Conservation (phyloP, 1,140 invertebrate species). For the Cephus cinctus region DNA sequence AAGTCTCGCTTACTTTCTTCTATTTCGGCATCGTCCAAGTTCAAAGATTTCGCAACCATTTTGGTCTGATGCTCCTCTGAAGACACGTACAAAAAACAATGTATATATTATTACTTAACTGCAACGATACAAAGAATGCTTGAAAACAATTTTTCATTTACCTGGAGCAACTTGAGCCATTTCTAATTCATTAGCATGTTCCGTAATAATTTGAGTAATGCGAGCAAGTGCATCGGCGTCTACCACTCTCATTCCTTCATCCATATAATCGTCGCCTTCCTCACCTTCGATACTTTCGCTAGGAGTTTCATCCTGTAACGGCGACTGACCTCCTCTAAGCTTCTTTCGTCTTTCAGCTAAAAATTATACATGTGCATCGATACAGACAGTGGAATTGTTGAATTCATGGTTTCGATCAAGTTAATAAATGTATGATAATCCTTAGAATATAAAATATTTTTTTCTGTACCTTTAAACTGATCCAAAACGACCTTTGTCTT, state of each 20-base stretch:
- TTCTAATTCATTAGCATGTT: conserved; percentile 81
- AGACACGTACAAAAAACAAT: conserved; percentile 18
- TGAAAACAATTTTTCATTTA: conserved; percentile 17
- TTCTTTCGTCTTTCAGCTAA: conserved; percentile 63
- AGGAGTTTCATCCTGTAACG: conserved; percentile 60
- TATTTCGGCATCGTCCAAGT: conserved; percentile 79
- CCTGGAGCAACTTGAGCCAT: conserved; percentile 54
- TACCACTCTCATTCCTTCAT: conserved; percentile 73
- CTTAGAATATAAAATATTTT: neutral
- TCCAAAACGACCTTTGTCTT: conserved; percentile 94
- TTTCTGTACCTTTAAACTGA: conserved; percentile 79
- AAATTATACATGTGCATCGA: conserved; percentile 9
- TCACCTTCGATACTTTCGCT: conserved; percentile 55
- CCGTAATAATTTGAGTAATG: conserved; percentile 76
- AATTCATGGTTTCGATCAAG: neutral
- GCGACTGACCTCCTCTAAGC: conserved; percentile 59
- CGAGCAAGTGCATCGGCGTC: conserved; percentile 72
- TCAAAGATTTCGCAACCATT: conserved; percentile 60
- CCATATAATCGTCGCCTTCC: conserved; percentile 72
- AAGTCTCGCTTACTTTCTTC: conserved; percentile 96
- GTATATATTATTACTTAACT: conserved; percentile 1
- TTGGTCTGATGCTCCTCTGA: conserved; percentile 63
- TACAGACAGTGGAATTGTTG: neutral
- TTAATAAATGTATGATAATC: neutral
- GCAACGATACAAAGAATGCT: neutral